Evolutionary conservation across 1,140 invertebrate species (phyloP), one percentile per base, ranked within the genome.

Genomic region (Nylanderia fulva): DNA sequence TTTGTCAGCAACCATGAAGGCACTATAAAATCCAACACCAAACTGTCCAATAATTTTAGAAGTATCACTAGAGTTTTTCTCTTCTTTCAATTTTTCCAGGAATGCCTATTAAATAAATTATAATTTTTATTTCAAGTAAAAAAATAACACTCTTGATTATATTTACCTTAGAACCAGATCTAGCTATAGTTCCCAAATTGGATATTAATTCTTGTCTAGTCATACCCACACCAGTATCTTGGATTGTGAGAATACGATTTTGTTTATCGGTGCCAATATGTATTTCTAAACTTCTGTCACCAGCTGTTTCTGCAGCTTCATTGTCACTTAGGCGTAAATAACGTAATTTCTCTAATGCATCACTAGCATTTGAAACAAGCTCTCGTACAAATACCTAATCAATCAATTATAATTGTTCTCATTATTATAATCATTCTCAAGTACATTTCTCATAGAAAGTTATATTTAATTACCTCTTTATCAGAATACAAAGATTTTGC

Each of bases 1-100:
- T 93, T 97, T 98, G 89, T 99, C 97, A 72, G 98, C 98, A 0
- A 99, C 99, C 98, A 99, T 99, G 93, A 99, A 99, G 0, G 97
- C 97, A 58, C 99, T 99, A 92, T 99, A 99, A 93, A 99, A 99
- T 11, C 99, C 99, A 18, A 99, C 99, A 85, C 99, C 99, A 96
- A 99, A 99, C 93, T 99, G 98, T 6, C 99, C 99, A 94, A 99
- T 99, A 76, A 99, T 99, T 82, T 97, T 96, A n/a, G 96, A 96
- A 5, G 95, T 92, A 76, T 96, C 96, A 21, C 96, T 95, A 45
- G 96, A 95, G 13, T 94, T 94, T 66, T 96, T 94, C 92, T 97
- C 96, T 29, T 96, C 95, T 92, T 98, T 97, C n/a, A 99, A 93
- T 92, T 98, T 95, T 92, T 99, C 97, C 74, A 99, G 93, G 91